Conservation (phyloP, 1,140 invertebrate species). For the Neodiprion pinetum region DNA sequence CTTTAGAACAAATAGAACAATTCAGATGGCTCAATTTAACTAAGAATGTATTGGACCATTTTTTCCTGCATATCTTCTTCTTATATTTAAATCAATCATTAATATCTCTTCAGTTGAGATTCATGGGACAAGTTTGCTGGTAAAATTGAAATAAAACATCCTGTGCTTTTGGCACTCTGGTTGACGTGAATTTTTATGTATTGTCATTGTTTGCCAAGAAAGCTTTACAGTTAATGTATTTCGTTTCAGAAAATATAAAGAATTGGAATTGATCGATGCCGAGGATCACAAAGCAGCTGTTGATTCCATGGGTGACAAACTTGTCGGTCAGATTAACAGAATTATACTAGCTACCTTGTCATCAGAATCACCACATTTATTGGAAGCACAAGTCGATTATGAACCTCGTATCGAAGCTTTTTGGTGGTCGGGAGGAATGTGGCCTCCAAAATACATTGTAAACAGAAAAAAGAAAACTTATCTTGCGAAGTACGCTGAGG, state of each 20-base stretch:
- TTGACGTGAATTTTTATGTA: conserved; percentile 5
- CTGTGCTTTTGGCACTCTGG: background rate
- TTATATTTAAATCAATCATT: conserved; percentile 12
- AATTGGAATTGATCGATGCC: conserved; percentile 46
- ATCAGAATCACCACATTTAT: conserved; percentile 66
- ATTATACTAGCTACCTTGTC: conserved; percentile 67
- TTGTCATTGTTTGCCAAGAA: conserved; percentile 15
- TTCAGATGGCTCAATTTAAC: too few relatives aligned
- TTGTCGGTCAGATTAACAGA: conserved; percentile 75
- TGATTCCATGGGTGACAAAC: conserved; percentile 52
- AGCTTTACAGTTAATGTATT: conserved; percentile 10
- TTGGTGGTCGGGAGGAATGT: conserved; percentile 77
- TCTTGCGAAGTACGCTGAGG: conserved; percentile 57
- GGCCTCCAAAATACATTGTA: conserved; percentile 59
- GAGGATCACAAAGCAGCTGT: conserved; percentile 45
- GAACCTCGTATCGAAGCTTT: conserved; percentile 80
- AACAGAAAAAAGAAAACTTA: background rate
- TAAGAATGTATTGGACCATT: too few relatives aligned
- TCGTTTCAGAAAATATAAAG: conserved; percentile 37
- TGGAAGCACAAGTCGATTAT: conserved; percentile 72
- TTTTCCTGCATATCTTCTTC: background rate
- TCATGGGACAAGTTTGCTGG: conserved; percentile 10
- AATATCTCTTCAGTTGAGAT: conserved; percentile 16
- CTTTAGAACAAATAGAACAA: too few relatives aligned
- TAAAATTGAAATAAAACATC: conserved; percentile 19